phyloP scores from a whole-genome alignment of 2,113 vertebrate genomes.

The Campylorhamphus procurvoides region DNA sequence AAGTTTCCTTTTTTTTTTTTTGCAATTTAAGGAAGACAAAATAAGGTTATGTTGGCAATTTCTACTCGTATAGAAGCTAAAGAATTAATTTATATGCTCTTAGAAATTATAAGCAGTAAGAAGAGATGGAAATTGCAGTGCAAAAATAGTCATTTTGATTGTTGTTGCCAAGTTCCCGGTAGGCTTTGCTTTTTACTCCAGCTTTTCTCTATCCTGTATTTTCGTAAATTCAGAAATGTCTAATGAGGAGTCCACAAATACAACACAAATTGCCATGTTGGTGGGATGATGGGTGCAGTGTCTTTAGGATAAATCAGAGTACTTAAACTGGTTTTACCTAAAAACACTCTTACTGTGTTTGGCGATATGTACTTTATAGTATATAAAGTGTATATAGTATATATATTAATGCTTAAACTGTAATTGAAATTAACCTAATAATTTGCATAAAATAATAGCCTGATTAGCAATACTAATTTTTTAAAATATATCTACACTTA shows the following conservation, averaged over 20 bases:
- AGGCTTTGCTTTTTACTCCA: not conserved
- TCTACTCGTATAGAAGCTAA: not conserved
- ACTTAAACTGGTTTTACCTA: not conserved
- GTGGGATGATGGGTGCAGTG: not conserved
- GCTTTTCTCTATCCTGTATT: not conserved
- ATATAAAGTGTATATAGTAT: too few relatives aligned
- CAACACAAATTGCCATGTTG: not conserved
- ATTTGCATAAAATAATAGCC: not conserved
- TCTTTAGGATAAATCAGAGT: not conserved
- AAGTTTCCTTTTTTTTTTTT: not conserved
- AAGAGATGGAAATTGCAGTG: not conserved
- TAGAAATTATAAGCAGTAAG: not conserved
- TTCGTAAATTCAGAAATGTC: not conserved
- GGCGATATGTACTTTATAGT: not conserved
- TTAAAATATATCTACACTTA: not conserved
- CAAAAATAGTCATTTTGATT: not conserved
- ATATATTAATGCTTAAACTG: not conserved
- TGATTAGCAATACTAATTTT: not conserved
- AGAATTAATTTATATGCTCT: not conserved
- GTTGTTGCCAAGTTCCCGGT: rapidly evolving
- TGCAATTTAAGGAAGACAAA: not conserved
- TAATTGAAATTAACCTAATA: not conserved
- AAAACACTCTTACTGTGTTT: not conserved
- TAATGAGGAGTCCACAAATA: not conserved
- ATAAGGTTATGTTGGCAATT: not conserved